These are phyloP conservation scores for Fulmarus glacialis DNA, from an alignment of 2,113 vertebrate genomes.

Conservation along the genomic window DNA sequence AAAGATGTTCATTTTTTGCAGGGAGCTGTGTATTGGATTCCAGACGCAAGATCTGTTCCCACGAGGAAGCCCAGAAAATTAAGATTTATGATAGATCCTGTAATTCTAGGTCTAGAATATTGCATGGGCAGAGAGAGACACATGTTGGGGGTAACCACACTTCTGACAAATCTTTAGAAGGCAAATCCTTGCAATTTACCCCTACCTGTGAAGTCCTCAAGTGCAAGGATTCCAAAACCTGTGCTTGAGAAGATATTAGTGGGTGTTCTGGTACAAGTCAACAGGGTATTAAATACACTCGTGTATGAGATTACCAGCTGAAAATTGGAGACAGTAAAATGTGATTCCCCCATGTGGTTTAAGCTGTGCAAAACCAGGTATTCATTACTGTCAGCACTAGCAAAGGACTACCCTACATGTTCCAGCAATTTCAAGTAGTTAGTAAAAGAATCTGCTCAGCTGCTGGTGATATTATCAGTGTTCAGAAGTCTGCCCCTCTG, in stretches of 20 bases:
- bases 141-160: not conserved
- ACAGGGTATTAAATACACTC: not conserved
- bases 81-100: not conserved
- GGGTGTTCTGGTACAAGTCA: conserved; percentile 44
- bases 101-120: not conserved
- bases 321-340: conserved; percentile 45
- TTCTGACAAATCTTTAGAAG: conserved; percentile 1
- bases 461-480: not conserved
- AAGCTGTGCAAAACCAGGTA: conserved; percentile 24
- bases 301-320: conserved; percentile 30
- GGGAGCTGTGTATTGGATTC: not conserved
- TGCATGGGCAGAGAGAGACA: not conserved
- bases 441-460: conserved; percentile 2
- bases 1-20: not conserved
- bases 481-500: not conserved
- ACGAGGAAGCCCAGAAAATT: not conserved
- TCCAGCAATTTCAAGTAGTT: conserved; percentile 19
- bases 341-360: conserved; percentile 12
- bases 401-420: conserved; percentile 6
- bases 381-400: conserved; percentile 39
- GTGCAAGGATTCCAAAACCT: not conserved
- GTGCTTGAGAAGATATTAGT: conserved; percentile 7
- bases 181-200: conserved; percentile 11
- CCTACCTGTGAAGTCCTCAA: not conserved
- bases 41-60: not conserved